Conservation (phyloP, 2,888 invertebrate species). For the Ceratothoa steindachneri region DNA sequence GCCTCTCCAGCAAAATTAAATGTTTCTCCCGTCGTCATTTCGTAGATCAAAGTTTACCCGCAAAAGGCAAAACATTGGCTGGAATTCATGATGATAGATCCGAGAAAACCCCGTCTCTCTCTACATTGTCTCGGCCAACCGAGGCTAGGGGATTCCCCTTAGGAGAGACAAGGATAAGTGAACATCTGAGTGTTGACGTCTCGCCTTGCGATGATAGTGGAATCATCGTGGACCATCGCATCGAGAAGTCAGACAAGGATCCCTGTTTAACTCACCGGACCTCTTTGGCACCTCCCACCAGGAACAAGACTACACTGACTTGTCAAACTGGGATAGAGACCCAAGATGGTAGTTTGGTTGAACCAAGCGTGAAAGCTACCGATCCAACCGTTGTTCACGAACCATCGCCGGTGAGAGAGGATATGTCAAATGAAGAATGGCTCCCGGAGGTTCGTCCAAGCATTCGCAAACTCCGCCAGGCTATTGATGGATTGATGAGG, state of each 20-base stretch:
- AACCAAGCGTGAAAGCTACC: not conserved
- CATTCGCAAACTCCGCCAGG: slow-evolving; percentile 72
- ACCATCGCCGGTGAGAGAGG: no score
- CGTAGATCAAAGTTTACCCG: not conserved
- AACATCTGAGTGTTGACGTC: slow-evolving; percentile 13
- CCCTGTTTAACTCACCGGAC: not conserved
- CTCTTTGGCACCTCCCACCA: not conserved
- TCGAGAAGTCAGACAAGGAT: slow-evolving; percentile 22
- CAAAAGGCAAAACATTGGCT: not conserved
- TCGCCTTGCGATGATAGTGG: slow-evolving; percentile 47
- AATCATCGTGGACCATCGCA: slow-evolving; percentile 34
- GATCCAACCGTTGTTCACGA: not conserved
- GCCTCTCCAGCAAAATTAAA: slow-evolving; percentile 75
- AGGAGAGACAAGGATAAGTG: not conserved
- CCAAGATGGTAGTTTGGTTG: not conserved
- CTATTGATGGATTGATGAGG: slow-evolving; percentile 71
- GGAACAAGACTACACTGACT: not conserved
- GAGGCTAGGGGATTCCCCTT: not conserved
- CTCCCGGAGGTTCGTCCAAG: slow-evolving; percentile 60
- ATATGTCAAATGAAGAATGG: slow-evolving; percentile 32
- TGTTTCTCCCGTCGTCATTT: slow-evolving; percentile 64
- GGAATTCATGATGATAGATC: not conserved
- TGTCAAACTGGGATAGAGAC: not conserved
- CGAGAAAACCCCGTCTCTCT: not conserved
- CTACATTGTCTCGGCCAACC: not conserved